These are phyloP conservation scores for Strigamia crassipes DNA, from an alignment of 2,888 invertebrate species.

Conservation along the genomic window DNA sequence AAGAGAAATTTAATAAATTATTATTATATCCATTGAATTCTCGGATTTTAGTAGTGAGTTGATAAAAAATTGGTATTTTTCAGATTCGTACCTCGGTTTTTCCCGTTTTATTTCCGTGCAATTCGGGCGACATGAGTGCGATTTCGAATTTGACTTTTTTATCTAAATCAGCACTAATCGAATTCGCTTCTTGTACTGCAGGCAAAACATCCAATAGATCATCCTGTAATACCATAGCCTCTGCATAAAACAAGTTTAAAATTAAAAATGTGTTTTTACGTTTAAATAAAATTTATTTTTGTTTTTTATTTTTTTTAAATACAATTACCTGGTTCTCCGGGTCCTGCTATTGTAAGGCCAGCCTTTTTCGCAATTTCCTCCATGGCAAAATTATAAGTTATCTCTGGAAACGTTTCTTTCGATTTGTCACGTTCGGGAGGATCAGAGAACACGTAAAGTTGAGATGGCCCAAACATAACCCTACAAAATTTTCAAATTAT, in stretches of 20 bases:
- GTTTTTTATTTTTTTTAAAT: neutral
- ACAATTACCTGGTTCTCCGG: slow-evolving; percentile 50
- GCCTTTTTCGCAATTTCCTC: slow-evolving; percentile 63
- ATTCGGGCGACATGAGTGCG: slow-evolving; percentile 63
- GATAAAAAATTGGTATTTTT: neutral
- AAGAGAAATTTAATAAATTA: too few relatives aligned
- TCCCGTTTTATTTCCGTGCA: slow-evolving; percentile 59
- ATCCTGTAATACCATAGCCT: slow-evolving; percentile 61
- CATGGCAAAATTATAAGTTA: slow-evolving; percentile 63
- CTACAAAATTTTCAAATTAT: slow-evolving; percentile 53
- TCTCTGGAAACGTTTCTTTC: slow-evolving; percentile 56
- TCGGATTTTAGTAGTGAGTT: neutral
- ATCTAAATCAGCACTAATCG: slow-evolving; percentile 64
- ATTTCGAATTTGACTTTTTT: slow-evolving; percentile 64
- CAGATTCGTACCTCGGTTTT: slow-evolving; percentile 59
- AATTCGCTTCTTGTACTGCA: slow-evolving; percentile 64
- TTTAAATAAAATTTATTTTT: neutral
- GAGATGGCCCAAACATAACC: slow-evolving; percentile 64
- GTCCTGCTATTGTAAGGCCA: slow-evolving; percentile 54
- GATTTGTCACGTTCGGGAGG: slow-evolving; percentile 57
- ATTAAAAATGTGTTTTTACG: neutral
- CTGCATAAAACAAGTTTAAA: slow-evolving; percentile 53
- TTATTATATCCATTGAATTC: neutral
- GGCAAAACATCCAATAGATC: slow-evolving; percentile 64
- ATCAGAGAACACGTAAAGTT: slow-evolving; percentile 64